Evolutionary conservation across 2,113 vertebrate species (phyloP).

Genomic region (Calypte anna): DNA sequence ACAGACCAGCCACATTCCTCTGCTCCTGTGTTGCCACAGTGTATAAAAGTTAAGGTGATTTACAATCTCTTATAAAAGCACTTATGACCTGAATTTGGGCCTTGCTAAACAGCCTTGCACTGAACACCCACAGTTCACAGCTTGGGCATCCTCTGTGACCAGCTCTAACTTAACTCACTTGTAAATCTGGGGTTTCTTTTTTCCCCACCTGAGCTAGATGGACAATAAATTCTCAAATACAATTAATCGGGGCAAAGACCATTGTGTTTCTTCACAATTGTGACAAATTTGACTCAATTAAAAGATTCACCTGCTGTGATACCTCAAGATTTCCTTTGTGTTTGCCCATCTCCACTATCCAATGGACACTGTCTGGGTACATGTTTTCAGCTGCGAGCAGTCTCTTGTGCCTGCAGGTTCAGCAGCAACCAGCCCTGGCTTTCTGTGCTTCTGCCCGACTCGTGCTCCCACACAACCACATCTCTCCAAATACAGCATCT

Average conservation of each 20-base stretch:
- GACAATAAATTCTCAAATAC: background rate
- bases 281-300: background rate
- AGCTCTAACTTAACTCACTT: background rate
- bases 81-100: background rate
- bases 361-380: too few relatives aligned
- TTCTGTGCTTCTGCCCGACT: background rate
- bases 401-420: rapidly evolving
- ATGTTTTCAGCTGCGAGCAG: background rate
- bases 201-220: background rate
- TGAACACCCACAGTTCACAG: background rate
- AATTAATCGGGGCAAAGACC: background rate
- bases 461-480: rapidly evolving
- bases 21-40: background rate
- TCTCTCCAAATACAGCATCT: background rate
- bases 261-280: background rate
- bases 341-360: background rate
- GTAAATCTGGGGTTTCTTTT: background rate
- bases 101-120: background rate
- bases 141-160: background rate
- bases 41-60: background rate
- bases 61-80: background rate
- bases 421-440: background rate
- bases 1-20: background rate
- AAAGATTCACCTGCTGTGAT: background rate
- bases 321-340: background rate